Base-by-base conservation (phyloP, 2,113 vertebrate species). In the Diadophis punctatus region DNA sequence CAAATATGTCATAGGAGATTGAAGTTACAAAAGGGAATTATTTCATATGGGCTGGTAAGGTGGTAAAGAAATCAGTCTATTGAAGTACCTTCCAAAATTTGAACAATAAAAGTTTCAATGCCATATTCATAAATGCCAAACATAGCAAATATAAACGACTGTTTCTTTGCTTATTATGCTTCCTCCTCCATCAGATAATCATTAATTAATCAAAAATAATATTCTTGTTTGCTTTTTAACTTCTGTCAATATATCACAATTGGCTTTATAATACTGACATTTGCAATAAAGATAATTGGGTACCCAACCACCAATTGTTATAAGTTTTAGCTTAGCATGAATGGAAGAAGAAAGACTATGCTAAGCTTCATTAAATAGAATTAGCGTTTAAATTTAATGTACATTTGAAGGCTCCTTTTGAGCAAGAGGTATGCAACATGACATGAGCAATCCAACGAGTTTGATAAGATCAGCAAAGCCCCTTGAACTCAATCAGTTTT, bases 41-140 rank as follows among this genome's bases (percentile, higher is more conserved):
- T 92, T 92, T 0, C 55, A 91, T 93, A 93, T 5, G 22, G 51
- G 84, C 39, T 8, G 48, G 30, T 14, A 8, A 60, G 56, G 86
- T 25, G 92, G 87, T 34, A 22, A 90, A 90, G 93, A 93, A 92
- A 4, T 3, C 90, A 88, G 88, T 48, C 51, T 92, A 92, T 68
- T 52, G 2, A 20, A 53, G 23, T 52, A 85, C 27, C 23, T 93
- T 60, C 68, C 89, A 89, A n/a, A 90, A 85, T 51, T 22, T 3
- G 20, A 23, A 8, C 3, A 34, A 86, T 90, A 86, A 84, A 55
- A 55, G 9, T 90, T 86, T 23, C 46, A 63, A 39, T 39, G 60
- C 27, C n/a, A 52, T 48, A 90, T 51, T 60, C 10, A 90, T 86
- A 84, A 88, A 53, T 53, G 2, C 8, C 49, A 55, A 80, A 16